Evolutionary conservation across 2,797 vertebrate species (phyloP), one percentile per base, ranked within the genome.

Genomic region (Botia kubotai): DNA sequence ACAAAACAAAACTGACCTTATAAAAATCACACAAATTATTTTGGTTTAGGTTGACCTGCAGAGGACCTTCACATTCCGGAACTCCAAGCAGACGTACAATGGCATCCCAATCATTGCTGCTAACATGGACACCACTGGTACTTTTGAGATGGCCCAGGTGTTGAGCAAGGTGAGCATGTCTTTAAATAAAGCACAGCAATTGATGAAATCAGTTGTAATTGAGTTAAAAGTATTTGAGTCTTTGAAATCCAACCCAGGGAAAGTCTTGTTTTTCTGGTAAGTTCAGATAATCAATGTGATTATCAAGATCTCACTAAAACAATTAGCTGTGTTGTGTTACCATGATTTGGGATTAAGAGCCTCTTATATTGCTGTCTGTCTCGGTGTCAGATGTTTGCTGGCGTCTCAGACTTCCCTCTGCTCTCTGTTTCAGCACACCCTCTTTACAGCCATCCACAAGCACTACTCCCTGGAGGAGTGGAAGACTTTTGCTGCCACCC

Each of bases 61-160:
- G 48, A 94, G 97, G 68, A 98, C 93, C 66, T 98, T 97, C 88
- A 97, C 95, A 85, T 99, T 99, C 95, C 96, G 97, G 43, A 99
- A 99, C 92, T 99, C 98, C 67, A 98, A 97, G 86, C 96, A 98
- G 89, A 98, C 96, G 0, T 99, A 98, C 92, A 96, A 93, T 0
- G 98, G 98, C 75, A 96, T 99, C 89, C 98, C 98, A 65, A 93
- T 99, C 87, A 98, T 99, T 17, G 97, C 97, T 39, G 97, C 98
- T 82, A 99, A 99, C 92, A 99, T 99, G 98, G 98, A 99, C 92
- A 98, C 98, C 4, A 98, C 98, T 29, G 98, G 98, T 29, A 99
- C 98, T 0, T 99, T 99, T 90, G 96, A 99, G 92, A 97, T 99
- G 97, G 98, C 98, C 0, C 93, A 88, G 76, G 95, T 96, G 85